Evolutionary conservation across 2,888 invertebrate species (phyloP).

Genomic region (Cyclophora albipunctata): DNA sequence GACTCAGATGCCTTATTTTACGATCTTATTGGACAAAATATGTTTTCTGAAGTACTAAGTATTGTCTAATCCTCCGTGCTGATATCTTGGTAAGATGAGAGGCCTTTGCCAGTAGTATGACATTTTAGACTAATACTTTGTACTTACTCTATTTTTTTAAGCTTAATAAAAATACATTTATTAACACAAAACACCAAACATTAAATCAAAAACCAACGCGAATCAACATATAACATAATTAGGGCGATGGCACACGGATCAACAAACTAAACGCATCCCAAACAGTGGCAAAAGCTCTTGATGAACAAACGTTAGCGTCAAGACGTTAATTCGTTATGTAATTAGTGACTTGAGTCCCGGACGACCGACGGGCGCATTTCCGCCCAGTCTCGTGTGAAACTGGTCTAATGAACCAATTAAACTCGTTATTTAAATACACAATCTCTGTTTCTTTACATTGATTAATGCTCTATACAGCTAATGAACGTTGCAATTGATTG

Average conservation of each 20-base stretch:
- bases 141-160: too few relatives aligned
- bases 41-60: too few relatives aligned
- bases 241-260: slow-evolving; percentile 31
- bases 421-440: slow-evolving; percentile 12
- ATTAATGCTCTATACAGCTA: slow-evolving; percentile 7
- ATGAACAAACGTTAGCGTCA: slow-evolving; percentile 47
- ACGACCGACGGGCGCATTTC: slow-evolving; percentile 23
- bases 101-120: too few relatives aligned
- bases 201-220: too few relatives aligned
- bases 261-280: slow-evolving; percentile 44
- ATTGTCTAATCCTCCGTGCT: too few relatives aligned
- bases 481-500: background rate
- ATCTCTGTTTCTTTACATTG: slow-evolving; percentile 6
- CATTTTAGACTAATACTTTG: too few relatives aligned
- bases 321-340: slow-evolving; percentile 69
- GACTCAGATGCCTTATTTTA: too few relatives aligned
- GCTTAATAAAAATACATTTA: too few relatives aligned
- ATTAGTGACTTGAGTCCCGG: slow-evolving; percentile 41
- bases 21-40: too few relatives aligned
- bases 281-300: slow-evolving; percentile 43
- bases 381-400: slow-evolving; percentile 23
- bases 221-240: slow-evolving; percentile 21
- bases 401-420: slow-evolving; percentile 41
- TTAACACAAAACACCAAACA: too few relatives aligned
- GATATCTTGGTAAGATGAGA: too few relatives aligned